Percentiles rank a stretch among this genome's conserved stretches.
Evolutionary conservation across 2,797 vertebrate species (phyloP).

Genomic region (Pangasius djambal): DNA sequence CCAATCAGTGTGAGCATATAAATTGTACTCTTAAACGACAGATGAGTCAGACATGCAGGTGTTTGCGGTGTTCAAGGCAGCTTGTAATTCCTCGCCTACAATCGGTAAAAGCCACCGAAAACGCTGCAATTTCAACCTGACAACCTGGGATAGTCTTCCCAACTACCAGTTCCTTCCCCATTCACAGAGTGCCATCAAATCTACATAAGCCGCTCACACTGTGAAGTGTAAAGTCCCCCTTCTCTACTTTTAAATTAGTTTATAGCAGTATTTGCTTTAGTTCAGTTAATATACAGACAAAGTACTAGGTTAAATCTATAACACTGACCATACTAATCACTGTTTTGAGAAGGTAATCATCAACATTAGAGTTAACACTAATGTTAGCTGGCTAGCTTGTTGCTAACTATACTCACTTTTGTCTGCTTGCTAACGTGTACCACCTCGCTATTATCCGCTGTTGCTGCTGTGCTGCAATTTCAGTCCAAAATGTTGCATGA

Average conservation of each 20-base stretch:
- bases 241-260: background rate
- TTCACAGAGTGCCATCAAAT: background rate
- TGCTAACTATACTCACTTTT: too few relatives aligned
- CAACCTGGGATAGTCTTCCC: too few relatives aligned
- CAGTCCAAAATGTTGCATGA: background rate
- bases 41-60: background rate
- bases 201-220: background rate
- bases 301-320: background rate
- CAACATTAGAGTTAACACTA: too few relatives aligned
- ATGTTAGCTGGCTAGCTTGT: background rate
- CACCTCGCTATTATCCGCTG: too few relatives aligned
- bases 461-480: too few relatives aligned
- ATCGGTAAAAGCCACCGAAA: background rate
- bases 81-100: background rate
- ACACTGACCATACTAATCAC: background rate
- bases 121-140: too few relatives aligned
- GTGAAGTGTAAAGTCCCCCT: background rate
- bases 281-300: background rate
- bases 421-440: too few relatives aligned
- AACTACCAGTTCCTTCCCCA: background rate
- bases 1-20: background rate
- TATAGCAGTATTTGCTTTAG: background rate
- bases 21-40: background rate
- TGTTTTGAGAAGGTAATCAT: too few relatives aligned
- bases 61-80: background rate